Evolutionary conservation across 2,888 invertebrate genomes (phyloP), one percentile per base, ranked within the genome.

Genomic region (Cataglyphis rosenhaueri): DNA sequence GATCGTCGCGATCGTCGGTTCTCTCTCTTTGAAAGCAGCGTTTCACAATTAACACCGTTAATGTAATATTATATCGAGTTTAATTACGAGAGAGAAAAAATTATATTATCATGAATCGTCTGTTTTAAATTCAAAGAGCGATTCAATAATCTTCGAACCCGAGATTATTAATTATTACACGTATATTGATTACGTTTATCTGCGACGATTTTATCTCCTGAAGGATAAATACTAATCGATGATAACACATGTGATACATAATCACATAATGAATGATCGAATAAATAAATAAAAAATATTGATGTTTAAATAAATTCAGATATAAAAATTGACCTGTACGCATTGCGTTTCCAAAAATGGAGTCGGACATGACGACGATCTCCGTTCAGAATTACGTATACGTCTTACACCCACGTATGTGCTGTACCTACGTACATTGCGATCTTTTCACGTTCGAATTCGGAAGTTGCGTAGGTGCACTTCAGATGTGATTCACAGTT

Each of bases 381-480:
- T 70, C 66, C 82, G 55, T 75, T 73, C 57, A 68, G 73, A 65
- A 79, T 89, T 86, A 84, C 82, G 71, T 84, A 74, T 75, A 81
- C 44, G 52, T 59, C 66, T 81, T 87, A 82, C 88, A 87, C 81
- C 86, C 88, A 82, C 78, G 61, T 86, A 81, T 85, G 4, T 29
- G 29, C 57, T 21, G 35, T 71, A 57, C 83, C 86, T 84, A 86
- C 86, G 61, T 85, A 73, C 83, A 68, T 79, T 81, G 75, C 74
- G 79, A 82, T 38, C 83, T 71, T 82, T 52, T 62, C n/a, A 85
- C 79, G 52, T 87, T 88, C 86, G 85, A 89, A 89, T 89, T 89
- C 89, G 89, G 90, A 90, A 87, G 86, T 87, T 73, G 87, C 81
- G 90, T 90, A 88, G 90, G 90, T 83, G 85, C 70, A 48, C 71